Evolutionary conservation across 2,797 vertebrate genomes (phyloP).

Genomic region (Periophthalmus magnuspinnatus): DNA sequence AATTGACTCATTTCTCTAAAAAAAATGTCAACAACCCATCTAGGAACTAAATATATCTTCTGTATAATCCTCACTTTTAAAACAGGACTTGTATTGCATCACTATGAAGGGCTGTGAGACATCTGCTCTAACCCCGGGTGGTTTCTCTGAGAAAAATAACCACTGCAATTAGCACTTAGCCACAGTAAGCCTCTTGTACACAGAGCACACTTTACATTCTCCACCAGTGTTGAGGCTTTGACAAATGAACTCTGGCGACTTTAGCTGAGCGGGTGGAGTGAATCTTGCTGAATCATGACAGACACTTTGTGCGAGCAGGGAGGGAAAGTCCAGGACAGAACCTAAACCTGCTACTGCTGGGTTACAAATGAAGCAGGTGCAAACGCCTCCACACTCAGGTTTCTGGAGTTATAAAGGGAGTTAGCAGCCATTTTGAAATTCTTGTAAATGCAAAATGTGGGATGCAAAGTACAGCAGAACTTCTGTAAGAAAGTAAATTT

Average conservation of each 20-base stretch:
- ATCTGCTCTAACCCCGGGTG: slow-evolving; percentile 33
- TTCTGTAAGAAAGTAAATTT: background rate
- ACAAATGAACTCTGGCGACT: slow-evolving; percentile 51
- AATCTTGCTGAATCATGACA: slow-evolving; percentile 39
- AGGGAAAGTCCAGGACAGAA: slow-evolving; percentile 8
- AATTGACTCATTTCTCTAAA: no score
- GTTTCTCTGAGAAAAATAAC: slow-evolving; percentile 14
- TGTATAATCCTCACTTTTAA: background rate
- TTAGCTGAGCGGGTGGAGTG: slow-evolving; percentile 34
- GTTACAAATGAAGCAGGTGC: slow-evolving; percentile 31
- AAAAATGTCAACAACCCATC: background rate
- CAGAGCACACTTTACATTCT: slow-evolving; percentile 47
- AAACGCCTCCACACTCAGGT: slow-evolving; percentile 6
- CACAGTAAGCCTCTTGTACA: slow-evolving; percentile 11
- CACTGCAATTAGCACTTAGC: slow-evolving; percentile 33
- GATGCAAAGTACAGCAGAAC: background rate
- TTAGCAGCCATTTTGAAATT: background rate
- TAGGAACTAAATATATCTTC: background rate
- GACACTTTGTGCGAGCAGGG: slow-evolving; percentile 1
- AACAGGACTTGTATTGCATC: background rate
- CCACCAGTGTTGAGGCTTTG: slow-evolving; percentile 21
- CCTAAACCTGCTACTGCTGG: slow-evolving; percentile 3
- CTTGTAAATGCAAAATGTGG: slow-evolving; percentile 28
- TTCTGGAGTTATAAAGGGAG: background rate
- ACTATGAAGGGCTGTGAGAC: background rate